Evolutionary conservation across 2,113 vertebrate species (phyloP).

Genomic region (Sylvia atricapilla): DNA sequence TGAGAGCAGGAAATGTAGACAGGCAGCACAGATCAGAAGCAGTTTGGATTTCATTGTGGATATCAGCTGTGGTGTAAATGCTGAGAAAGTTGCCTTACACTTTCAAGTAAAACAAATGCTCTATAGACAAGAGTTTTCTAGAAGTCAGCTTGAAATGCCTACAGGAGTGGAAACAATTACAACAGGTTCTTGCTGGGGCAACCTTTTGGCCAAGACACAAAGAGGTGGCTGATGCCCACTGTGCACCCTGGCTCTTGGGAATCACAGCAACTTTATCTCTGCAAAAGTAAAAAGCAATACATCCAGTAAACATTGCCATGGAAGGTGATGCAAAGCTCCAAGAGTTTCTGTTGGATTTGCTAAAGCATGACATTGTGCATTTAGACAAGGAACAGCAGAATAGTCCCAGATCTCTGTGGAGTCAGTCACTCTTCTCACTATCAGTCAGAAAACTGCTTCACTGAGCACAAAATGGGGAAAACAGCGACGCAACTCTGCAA

Average conservation of each 20-base stretch:
- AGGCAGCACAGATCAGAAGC: neutral
- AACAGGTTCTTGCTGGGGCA: neutral
- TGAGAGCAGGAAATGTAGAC: neutral
- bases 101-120: neutral
- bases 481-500: neutral
- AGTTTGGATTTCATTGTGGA: neutral
- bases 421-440: neutral
- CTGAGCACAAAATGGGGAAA: neutral
- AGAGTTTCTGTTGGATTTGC: conserved; percentile 11
- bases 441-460: conserved; percentile 8
- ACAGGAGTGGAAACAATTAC: neutral
- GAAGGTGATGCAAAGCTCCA: neutral
- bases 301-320: neutral
- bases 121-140: neutral
- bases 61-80: neutral
- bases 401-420: neutral
- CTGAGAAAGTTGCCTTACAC: neutral
- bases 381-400: neutral
- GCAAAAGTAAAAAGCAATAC: neutral
- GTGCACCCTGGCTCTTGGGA: neutral
- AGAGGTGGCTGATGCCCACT: neutral
- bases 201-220: neutral
- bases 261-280: neutral
- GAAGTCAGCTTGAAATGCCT: neutral
- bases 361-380: conserved; percentile 25